These are phyloP conservation scores for Cromileptes altivelis DNA, from an alignment of 2,113 vertebrate species.

Conservation along the genomic window DNA sequence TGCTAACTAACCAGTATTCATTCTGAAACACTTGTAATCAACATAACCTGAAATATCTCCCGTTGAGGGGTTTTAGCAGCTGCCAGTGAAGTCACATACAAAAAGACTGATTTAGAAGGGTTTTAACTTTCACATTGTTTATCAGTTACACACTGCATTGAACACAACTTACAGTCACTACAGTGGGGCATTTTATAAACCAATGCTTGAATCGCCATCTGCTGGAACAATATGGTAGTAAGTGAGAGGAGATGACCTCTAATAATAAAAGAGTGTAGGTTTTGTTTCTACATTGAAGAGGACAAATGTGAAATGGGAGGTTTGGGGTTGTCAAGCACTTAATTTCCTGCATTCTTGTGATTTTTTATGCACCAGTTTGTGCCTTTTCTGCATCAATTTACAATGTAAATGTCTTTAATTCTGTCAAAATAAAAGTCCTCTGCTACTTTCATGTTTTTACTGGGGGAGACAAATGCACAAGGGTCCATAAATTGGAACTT, in stretches of 20 bases:
- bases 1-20: background rate
- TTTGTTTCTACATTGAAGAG: too few species aligned
- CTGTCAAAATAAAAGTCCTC: too few species aligned
- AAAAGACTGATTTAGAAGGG: background rate
- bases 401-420: too few species aligned
- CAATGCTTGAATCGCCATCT: conserved; percentile 24
- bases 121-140: background rate
- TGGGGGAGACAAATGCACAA: too few species aligned
- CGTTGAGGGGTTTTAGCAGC: background rate
- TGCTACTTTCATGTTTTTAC: too few species aligned
- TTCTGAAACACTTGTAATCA: background rate
- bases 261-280: too few species aligned
- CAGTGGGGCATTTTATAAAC: background rate
- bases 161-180: background rate
- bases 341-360: too few species aligned
- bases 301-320: too few species aligned
- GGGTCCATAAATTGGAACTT: too few species aligned
- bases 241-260: background rate
- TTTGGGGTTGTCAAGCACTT: too few species aligned
- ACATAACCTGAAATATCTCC: background rate
- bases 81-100: background rate
- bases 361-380: too few species aligned
- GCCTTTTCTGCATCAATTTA: too few species aligned
- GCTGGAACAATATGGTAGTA: background rate
- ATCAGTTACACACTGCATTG: background rate